Evolutionary conservation across 2,113 vertebrate genomes (phyloP).

Genomic region (Halcyon malimbica): DNA sequence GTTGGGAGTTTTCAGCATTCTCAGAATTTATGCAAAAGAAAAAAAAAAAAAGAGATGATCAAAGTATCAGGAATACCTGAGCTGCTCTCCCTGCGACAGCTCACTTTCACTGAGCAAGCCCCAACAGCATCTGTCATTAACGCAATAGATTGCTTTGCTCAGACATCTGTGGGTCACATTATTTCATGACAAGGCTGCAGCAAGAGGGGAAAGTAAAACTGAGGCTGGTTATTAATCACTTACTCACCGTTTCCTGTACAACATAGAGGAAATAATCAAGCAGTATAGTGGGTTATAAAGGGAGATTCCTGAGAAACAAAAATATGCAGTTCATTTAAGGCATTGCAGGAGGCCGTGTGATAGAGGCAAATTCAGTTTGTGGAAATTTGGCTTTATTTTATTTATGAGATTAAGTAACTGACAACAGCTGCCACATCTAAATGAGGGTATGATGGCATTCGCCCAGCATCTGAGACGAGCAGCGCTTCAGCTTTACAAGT

Average conservation of each 20-base stretch:
- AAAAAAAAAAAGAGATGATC: conserved; percentile 34
- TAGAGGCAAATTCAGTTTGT: neutral
- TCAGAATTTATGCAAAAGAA: conserved; percentile 39
- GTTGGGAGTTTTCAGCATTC: neutral
- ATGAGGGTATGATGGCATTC: conserved; percentile 50
- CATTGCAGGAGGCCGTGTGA: conserved; percentile 17
- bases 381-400: conserved; percentile 56
- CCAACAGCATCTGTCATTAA: conserved; percentile 65
- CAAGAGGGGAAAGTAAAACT: conserved; percentile 72
- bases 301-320: conserved; percentile 60
- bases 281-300: conserved; percentile 54
- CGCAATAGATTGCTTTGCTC: conserved; percentile 65
- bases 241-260: conserved; percentile 66
- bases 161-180: conserved; percentile 77
- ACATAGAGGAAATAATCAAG: conserved; percentile 63
- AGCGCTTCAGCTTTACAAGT: neutral
- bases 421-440: conserved; percentile 61
- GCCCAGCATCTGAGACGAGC: conserved; percentile 36
- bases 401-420: conserved; percentile 61
- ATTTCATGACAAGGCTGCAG: conserved; percentile 65
- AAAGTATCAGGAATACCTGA: conserved; percentile 63
- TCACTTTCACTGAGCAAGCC: conserved; percentile 59
- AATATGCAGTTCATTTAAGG: conserved; percentile 56
- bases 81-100: conserved; percentile 42
- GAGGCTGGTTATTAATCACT: conserved; percentile 78